Conservation (phyloP, 2,113 vertebrate species). For the Pachycephala philippinensis region DNA sequence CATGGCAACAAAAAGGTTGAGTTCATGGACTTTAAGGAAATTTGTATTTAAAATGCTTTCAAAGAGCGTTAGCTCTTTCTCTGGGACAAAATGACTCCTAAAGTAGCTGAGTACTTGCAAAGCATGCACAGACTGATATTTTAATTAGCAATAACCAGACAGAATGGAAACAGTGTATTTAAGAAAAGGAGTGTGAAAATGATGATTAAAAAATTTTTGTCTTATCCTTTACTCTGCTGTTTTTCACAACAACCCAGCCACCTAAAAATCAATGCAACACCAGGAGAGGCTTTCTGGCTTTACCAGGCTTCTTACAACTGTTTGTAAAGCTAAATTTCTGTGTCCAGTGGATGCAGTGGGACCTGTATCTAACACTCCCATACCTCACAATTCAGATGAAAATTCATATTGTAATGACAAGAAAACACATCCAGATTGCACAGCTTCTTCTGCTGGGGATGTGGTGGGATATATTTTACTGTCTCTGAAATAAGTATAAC, state of each 20-base stretch:
- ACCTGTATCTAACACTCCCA: background rate
- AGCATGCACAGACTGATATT: background rate
- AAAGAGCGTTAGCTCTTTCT: background rate
- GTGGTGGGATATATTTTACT: background rate
- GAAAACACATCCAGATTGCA: background rate
- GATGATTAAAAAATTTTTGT: background rate
- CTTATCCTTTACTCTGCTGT: background rate
- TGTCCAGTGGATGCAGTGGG: background rate
- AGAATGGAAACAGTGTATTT: background rate
- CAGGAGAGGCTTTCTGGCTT: background rate
- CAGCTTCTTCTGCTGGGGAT: background rate
- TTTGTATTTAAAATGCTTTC: background rate
- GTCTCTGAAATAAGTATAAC: background rate
- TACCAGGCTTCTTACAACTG: background rate
- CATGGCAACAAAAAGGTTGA: background rate
- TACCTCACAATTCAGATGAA: background rate
- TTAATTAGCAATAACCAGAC: background rate
- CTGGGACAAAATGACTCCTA: background rate
- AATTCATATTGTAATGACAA: background rate
- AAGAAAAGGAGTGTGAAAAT: background rate
- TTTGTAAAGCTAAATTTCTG: background rate
- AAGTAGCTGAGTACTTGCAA: background rate
- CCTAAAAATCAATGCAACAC: background rate
- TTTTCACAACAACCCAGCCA: background rate
- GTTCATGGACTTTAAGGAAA: background rate